Evolutionary conservation across 2,888 invertebrate species (phyloP).

Genomic region (Ernsta delagoae): DNA sequence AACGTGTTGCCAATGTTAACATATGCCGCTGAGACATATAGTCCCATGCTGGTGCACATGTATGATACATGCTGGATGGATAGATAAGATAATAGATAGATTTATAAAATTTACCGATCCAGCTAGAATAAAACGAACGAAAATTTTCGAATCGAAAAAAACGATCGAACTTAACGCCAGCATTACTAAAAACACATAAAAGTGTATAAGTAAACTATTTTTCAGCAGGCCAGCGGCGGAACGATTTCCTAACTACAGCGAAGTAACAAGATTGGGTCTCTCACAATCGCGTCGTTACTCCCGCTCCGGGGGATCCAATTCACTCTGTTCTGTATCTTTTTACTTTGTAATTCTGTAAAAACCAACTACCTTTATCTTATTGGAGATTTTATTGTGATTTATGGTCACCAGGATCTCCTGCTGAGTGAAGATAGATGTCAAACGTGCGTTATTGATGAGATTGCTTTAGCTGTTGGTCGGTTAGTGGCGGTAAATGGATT

Average conservation of each 20-base stretch:
- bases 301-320: constrained; percentile 59
- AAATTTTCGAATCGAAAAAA: too few relatives aligned
- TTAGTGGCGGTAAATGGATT: constrained; percentile 3
- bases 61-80: too few relatives aligned
- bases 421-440: not conserved
- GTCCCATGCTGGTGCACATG: too few relatives aligned
- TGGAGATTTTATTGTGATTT: constrained; percentile 7
- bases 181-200: too few relatives aligned
- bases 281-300: constrained; percentile 63
- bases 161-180: too few relatives aligned
- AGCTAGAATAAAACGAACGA: too few relatives aligned
- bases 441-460: constrained; percentile 26
- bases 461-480: constrained; percentile 3
- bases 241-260: constrained; percentile 19
- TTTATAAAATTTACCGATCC: too few relatives aligned
- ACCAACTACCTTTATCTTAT: not conserved
- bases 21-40: too few relatives aligned
- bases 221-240: not conserved
- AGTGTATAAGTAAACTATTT: too few relatives aligned
- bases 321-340: constrained; percentile 41
- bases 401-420: not conserved
- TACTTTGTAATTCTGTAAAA: not conserved
- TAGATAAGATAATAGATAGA: too few relatives aligned
- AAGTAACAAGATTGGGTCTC: constrained; percentile 40
- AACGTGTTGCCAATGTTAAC: too few relatives aligned